Evolutionary conservation across 2,113 vertebrate genomes (phyloP).

Genomic region (human (Homo sapiens)): DNA sequence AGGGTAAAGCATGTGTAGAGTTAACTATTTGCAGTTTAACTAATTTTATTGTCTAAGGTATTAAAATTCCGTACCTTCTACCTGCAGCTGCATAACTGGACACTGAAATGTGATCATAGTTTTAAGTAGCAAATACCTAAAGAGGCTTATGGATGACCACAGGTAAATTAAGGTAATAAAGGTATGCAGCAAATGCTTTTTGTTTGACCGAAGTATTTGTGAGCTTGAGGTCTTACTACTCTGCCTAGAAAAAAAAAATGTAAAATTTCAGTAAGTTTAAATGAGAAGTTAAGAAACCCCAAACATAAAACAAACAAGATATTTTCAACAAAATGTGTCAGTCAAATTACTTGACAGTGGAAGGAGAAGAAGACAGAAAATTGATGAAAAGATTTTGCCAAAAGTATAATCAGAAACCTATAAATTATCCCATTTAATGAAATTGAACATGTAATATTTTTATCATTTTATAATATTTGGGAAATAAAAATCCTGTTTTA

Average conservation of each 20-base stretch:
- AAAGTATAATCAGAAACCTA: not conserved
- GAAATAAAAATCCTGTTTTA: not conserved
- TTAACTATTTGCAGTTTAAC: not conserved
- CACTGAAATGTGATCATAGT: not conserved
- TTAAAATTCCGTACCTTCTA: not conserved
- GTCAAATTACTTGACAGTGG: not conserved
- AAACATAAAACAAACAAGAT: not conserved
- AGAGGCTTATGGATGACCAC: not conserved
- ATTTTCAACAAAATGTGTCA: not conserved
- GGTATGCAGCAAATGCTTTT: not conserved
- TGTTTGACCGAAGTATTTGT: not conserved
- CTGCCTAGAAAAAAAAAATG: no score
- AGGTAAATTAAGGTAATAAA: not conserved
- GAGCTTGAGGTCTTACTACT: not conserved
- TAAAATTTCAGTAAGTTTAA: not conserved
- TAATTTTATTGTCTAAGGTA: not conserved
- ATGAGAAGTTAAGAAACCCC: not conserved
- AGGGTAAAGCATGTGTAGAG: not conserved
- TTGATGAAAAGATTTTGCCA: not conserved
- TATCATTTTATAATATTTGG: not conserved
- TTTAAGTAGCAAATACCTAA: not conserved
- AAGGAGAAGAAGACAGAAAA: not conserved
- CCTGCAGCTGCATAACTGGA: accelerated
- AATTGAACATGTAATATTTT: not conserved
- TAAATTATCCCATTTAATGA: not conserved